Percentiles rank a stretch among this genome's conserved stretches.
Evolutionary conservation across 2,888 invertebrate species (phyloP).

Genomic region (Cheilosia vulpina): DNA sequence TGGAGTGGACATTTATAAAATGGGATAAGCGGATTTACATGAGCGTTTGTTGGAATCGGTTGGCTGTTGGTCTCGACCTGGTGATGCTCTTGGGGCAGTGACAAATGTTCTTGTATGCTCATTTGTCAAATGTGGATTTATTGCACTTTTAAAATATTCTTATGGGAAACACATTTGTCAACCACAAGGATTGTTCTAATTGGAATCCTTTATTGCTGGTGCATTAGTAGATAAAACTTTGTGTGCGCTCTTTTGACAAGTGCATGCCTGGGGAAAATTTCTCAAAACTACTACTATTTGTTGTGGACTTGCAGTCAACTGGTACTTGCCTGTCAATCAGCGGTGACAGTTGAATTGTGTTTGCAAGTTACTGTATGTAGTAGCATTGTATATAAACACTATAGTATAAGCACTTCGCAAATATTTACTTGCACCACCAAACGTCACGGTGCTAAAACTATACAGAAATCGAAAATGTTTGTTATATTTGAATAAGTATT

Average conservation of each 20-base stretch:
- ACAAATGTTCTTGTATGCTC: conserved; percentile 62
- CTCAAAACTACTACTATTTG: no score
- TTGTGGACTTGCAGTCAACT: no score
- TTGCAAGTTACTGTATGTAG: no score
- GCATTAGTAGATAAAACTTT: background rate
- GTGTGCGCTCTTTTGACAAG: background rate
- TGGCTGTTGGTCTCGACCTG: conserved; percentile 57
- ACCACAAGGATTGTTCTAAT: conserved; percentile 16
- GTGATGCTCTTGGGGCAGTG: conserved; percentile 36
- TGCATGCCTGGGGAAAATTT: background rate
- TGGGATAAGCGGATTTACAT: conserved; percentile 63
- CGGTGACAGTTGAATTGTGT: no score
- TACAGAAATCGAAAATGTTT: no score
- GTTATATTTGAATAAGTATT: no score
- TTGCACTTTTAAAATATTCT: conserved; percentile 33
- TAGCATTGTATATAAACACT: no score
- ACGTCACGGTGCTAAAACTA: no score
- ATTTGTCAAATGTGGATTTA: conserved; percentile 70
- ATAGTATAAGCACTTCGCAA: no score
- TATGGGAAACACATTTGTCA: conserved; percentile 22
- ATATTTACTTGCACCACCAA: no score
- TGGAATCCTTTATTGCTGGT: conserved; percentile 18
- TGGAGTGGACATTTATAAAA: conserved; percentile 72
- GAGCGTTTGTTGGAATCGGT: conserved; percentile 25
- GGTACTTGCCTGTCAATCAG: no score